phyloP scores from a whole-genome alignment of 2,797 vertebrate species.

The Rousettus madagascariensis region DNA sequence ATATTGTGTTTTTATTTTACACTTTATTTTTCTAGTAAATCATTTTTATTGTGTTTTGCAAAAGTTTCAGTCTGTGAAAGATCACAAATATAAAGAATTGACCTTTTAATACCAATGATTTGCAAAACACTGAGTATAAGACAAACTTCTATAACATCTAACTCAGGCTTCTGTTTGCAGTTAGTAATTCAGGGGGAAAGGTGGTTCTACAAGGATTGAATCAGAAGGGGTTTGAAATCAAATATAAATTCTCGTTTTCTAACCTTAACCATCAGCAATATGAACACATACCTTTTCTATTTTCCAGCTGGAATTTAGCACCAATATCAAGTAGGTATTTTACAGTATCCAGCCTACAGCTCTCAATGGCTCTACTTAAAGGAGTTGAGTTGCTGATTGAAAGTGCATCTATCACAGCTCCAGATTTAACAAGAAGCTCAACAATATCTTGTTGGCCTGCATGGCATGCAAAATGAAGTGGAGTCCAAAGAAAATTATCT shows the following conservation, averaged over 20 bases:
- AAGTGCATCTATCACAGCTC: slow-evolving; percentile 87
- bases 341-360: slow-evolving; percentile 89
- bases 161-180: neutral
- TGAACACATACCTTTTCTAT: slow-evolving; percentile 88
- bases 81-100: neutral
- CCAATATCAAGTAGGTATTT: slow-evolving; percentile 90
- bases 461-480: slow-evolving; percentile 94
- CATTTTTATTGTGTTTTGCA: slow-evolving; percentile 21
- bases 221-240: neutral
- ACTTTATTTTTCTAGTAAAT: neutral
- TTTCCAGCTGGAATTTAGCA: slow-evolving; percentile 86
- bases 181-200: neutral
- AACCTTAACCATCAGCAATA: neutral
- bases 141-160: neutral
- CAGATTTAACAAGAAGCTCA: slow-evolving; percentile 88
- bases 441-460: slow-evolving; percentile 90
- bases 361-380: slow-evolving; percentile 93
- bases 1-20: neutral
- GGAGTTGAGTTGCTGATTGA: slow-evolving; percentile 91
- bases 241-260: neutral
- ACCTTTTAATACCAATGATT: neutral
- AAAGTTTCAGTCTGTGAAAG: neutral
- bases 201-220: neutral
- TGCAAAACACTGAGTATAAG: neutral
- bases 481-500: slow-evolving; percentile 96